Percentiles rank a stretch among this genome's conserved stretches.
These are phyloP conservation scores for Psilanteris sp. DNA, from an alignment of 1,140 invertebrate genomes.

Conservation along the genomic window DNA sequence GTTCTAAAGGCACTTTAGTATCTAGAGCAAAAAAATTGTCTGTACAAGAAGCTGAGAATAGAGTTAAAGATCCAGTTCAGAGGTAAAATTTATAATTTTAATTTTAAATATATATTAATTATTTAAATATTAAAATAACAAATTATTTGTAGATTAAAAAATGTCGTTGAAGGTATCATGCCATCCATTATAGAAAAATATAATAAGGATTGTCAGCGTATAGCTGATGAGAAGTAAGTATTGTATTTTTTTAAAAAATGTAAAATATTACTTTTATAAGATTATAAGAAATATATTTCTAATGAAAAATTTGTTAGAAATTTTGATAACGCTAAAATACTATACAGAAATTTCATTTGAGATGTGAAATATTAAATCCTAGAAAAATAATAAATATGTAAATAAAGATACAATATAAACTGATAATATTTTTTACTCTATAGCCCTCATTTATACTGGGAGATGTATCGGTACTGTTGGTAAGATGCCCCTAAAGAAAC, in stretches of 20 bases:
- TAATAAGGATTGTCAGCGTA: slow-evolving; percentile 81
- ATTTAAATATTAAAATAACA: neutral
- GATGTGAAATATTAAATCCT: no score
- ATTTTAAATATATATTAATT: neutral
- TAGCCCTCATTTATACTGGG: slow-evolving; percentile 77
- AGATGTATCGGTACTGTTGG: slow-evolving; percentile 78
- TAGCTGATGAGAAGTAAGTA: slow-evolving; percentile 82
- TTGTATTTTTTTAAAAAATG: slow-evolving; percentile 44
- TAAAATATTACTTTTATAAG: neutral
- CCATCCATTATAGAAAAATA: slow-evolving; percentile 81
- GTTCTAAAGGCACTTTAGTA: slow-evolving; percentile 85
- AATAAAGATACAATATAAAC: slow-evolving; percentile 19
- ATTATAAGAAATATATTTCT: slow-evolving; percentile 4
- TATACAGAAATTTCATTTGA: no score
- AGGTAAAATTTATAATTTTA: slow-evolving; percentile 66
- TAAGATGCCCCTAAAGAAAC: slow-evolving; percentile 74
- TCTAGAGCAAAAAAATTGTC: slow-evolving; percentile 85
- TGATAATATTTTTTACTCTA: slow-evolving; percentile 72
- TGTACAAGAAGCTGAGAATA: slow-evolving; percentile 82
- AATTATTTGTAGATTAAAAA: slow-evolving; percentile 78
- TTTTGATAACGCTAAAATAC: no score
- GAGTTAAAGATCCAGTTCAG: slow-evolving; percentile 80
- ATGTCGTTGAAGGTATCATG: slow-evolving; percentile 81
- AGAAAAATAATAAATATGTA: neutral
- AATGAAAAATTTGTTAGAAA: neutral